Conservation (phyloP, 2,888 invertebrate species). For the Tineola bisselliella region DNA sequence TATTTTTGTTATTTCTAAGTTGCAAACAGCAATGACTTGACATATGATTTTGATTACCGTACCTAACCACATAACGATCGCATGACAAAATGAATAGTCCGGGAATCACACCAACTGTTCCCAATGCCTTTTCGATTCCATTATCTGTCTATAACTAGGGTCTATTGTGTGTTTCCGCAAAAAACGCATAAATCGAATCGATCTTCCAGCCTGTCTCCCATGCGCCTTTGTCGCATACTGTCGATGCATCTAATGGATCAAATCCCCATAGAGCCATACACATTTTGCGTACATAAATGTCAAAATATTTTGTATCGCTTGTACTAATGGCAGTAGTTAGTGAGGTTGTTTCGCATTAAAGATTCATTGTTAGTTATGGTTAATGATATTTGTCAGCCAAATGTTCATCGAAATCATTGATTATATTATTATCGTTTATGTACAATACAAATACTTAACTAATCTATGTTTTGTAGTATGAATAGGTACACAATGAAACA, state of each 20-base stretch:
- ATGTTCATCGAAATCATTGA: conserved; percentile 29
- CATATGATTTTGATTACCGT: conserved; percentile 64
- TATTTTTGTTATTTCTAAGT: conserved; percentile 11
- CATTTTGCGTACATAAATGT: conserved; percentile 50
- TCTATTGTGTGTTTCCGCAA: conserved; percentile 51
- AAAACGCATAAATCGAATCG: conserved; percentile 65
- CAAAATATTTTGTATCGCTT: conserved; percentile 65
- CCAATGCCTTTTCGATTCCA: conserved; percentile 34
- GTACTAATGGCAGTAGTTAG: conserved; percentile 48
- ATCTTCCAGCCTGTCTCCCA: conserved; percentile 56
- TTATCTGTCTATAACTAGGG: conserved; percentile 62
- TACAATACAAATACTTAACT: neutral
- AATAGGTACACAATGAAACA: neutral
- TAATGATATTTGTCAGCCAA: conserved; percentile 29
- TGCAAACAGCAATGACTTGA: conserved; percentile 30
- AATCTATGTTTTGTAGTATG: neutral
- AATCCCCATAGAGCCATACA: conserved; percentile 55
- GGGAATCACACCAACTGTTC: conserved; percentile 49
- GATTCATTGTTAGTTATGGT: conserved; percentile 40
- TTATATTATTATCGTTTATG: neutral
- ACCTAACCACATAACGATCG: conserved; percentile 61
- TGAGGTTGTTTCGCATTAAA: conserved; percentile 31
- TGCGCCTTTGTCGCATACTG: conserved; percentile 38
- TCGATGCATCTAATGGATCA: conserved; percentile 36
- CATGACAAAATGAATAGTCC: conserved; percentile 49